Conservation (phyloP, 2,113 vertebrate genomes). For the Uria lomvia region DNA sequence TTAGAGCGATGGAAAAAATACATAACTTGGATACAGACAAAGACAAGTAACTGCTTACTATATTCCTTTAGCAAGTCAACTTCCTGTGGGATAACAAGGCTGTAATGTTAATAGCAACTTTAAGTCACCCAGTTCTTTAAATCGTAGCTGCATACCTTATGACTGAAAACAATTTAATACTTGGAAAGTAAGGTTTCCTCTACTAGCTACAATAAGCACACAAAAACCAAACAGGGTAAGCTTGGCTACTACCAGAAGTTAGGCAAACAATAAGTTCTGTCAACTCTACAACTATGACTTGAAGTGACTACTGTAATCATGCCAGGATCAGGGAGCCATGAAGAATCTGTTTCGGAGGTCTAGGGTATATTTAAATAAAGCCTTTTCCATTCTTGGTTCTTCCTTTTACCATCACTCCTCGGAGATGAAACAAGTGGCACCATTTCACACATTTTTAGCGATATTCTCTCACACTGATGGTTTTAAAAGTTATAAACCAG, state of each 20-base stretch:
- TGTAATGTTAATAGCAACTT: not conserved
- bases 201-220: not conserved
- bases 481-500: not conserved
- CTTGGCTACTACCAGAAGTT: not conserved
- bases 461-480: not conserved
- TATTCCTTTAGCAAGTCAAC: not conserved
- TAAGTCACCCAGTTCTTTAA: not conserved
- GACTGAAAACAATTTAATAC: not conserved
- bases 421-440: not conserved
- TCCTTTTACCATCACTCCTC: not conserved
- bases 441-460: not conserved
- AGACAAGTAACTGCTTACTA: not conserved
- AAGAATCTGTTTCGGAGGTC: not conserved
- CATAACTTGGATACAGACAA: not conserved
- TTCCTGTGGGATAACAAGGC: not conserved
- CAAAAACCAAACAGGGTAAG: not conserved
- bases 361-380: not conserved
- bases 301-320: not conserved
- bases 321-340: not conserved
- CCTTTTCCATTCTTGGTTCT: not conserved
- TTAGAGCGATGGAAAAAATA: not conserved
- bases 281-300: not conserved
- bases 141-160: not conserved
- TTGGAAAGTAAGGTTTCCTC: not conserved
- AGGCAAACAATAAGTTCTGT: not conserved